A percentile compares a stretch with the other conserved stretches of the same genome.
These are phyloP conservation scores for Tetramorium alpestre DNA, from an alignment of 1,140 invertebrate species.

Conservation along the genomic window DNA sequence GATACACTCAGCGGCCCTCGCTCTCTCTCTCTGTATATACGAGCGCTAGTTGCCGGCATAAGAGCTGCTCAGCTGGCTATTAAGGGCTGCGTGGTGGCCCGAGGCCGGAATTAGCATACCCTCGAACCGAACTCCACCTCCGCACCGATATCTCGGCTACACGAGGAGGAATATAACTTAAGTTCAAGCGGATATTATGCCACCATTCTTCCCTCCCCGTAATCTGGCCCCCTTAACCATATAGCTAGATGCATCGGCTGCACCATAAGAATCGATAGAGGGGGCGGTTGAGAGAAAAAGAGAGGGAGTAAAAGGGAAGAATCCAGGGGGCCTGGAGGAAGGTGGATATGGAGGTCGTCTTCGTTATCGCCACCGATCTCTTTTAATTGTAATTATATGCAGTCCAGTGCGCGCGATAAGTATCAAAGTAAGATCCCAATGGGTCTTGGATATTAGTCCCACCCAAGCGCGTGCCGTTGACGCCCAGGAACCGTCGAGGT, in stretches of 20 bases:
- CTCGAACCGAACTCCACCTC: slow-evolving; percentile 84
- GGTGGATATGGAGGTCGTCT: slow-evolving; percentile 59
- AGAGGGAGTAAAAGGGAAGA: not conserved
- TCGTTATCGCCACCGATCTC: slow-evolving; percentile 83
- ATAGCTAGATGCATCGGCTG: slow-evolving; percentile 75
- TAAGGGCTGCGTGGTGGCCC: slow-evolving; percentile 86
- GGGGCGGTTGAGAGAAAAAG: slow-evolving; percentile 49
- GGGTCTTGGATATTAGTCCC: slow-evolving; percentile 70
- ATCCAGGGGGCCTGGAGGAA: slow-evolving; percentile 11
- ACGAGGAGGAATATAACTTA: slow-evolving; percentile 83
- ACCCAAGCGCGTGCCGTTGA: slow-evolving; percentile 85
- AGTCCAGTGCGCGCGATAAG: slow-evolving; percentile 80
- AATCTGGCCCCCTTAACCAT: slow-evolving; percentile 79
- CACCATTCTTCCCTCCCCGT: slow-evolving; percentile 83
- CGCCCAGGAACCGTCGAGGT: slow-evolving; percentile 78
- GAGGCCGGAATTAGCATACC: slow-evolving; percentile 85
- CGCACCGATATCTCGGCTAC: slow-evolving; percentile 81
- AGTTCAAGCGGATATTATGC: slow-evolving; percentile 85
- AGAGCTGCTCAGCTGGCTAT: slow-evolving; percentile 83
- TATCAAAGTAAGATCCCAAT: slow-evolving; percentile 75
- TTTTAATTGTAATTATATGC: slow-evolving; percentile 86
- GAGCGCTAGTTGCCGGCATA: slow-evolving; percentile 81
- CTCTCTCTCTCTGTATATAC: slow-evolving; percentile 61
- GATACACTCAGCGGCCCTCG: slow-evolving; percentile 58
- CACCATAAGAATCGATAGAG: slow-evolving; percentile 68